phyloP scores from a whole-genome alignment of 2,797 vertebrate genomes.

The Sebastes cheni region DNA sequence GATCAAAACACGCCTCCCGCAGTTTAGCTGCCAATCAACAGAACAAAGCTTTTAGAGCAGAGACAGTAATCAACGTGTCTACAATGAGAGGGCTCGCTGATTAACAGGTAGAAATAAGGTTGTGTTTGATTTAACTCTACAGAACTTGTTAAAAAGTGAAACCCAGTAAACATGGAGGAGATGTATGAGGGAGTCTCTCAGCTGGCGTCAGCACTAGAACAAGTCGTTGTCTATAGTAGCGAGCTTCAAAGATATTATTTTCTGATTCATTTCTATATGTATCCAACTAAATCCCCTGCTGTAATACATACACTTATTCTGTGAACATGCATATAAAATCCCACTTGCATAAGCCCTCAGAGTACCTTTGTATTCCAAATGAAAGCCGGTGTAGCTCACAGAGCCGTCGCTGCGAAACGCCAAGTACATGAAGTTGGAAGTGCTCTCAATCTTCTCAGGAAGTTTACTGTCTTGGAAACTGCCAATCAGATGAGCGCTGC shows the following conservation, averaged over 20 bases:
- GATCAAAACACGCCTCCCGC: constrained; percentile 97
- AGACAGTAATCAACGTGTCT: background rate
- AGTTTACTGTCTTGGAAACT: constrained; percentile 98
- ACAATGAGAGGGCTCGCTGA: constrained; percentile 5
- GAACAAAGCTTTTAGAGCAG: constrained; percentile 40
- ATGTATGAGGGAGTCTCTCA: constrained; percentile 5
- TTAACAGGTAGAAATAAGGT: background rate
- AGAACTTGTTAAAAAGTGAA: constrained; percentile 24
- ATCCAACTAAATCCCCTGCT: constrained; percentile 29
- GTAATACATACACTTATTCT: constrained; percentile 15
- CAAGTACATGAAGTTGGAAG: constrained; percentile 94
- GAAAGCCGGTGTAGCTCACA: constrained; percentile 97
- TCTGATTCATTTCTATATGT: background rate
- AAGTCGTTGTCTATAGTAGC: background rate
- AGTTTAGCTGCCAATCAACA: constrained; percentile 88
- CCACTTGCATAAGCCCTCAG: background rate
- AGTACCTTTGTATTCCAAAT: constrained; percentile 97
- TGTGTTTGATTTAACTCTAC: constrained; percentile 8
- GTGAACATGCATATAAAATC: constrained; percentile 15
- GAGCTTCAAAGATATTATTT: constrained; percentile 34
- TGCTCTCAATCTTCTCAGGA: constrained; percentile 97
- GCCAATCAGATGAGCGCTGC: constrained; percentile 91
- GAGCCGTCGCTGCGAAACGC: constrained; percentile 98
- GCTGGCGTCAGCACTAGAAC: constrained; percentile 14
- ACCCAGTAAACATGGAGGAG: constrained; percentile 17